Evolutionary conservation across 1,140 invertebrate genomes (phyloP), one percentile per base, ranked within the genome.

Genomic region (Anoplolepis gracilipes): DNA sequence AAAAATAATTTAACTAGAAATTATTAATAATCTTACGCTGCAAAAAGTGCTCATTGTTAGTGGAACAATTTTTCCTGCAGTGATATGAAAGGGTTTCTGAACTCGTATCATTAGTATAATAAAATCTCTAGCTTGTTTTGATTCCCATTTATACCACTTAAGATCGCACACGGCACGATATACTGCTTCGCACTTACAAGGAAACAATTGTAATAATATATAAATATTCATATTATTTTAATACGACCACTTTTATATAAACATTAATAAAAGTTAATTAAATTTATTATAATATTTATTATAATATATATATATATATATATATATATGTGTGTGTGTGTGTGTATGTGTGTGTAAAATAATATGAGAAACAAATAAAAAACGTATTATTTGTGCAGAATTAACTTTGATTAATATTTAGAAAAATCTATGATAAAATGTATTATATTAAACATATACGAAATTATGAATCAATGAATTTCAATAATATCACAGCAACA

Each of bases 21-120:
- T 13, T 8, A 49, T 49, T 49, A 36, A 36, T 36, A 25, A 22
- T 59, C 55, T 64, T 64, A 77, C 75, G 7, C 36, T 64, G 30
- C 30, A 64, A 64, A 64, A 64, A 6, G n/a, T 33, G 16, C 53
- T 4, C 72, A 75, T 57, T 1, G 55, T 25, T 1, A 25, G 8
- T 25, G 55, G 55, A 22, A 59, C 19, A 0, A 59, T 59, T 25
- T 59, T 22, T 22, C 62, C 62, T n/a, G 33, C 62, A n/a, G 62
- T 65, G 33, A 65, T 22, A 13, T 19, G 33, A 39, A 65, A 36
- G 10, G 62, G 33, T 39, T 65, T 0, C 7, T 39, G 19, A 8
- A 33, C 30, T 36, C 33, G 62, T 39, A 65, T 19, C 62, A 65
- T 65, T 25, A 76, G 13, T 61, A 42, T n/a, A 76, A 76, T 61